Conservation (phyloP, 1,140 invertebrate genomes). For the Drusus annulatus region DNA sequence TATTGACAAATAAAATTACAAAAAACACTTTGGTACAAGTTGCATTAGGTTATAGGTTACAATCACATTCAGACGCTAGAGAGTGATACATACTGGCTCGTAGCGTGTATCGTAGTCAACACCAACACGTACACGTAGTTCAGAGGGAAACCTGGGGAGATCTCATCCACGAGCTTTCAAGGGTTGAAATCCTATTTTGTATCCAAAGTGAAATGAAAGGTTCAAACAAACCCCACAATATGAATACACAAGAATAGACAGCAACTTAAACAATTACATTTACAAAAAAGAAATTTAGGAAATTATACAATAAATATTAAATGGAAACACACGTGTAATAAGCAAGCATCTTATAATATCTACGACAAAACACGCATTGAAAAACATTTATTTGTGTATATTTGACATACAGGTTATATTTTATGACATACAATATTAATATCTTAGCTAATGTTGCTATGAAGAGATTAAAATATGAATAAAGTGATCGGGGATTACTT, state of each 20-base stretch:
- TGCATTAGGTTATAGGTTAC: slow-evolving; percentile 36
- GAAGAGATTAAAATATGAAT: slow-evolving; percentile 54
- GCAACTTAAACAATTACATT: slow-evolving; percentile 20
- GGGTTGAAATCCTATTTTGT: slow-evolving; percentile 10
- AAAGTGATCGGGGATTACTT: slow-evolving; percentile 54
- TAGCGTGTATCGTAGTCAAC: neutral
- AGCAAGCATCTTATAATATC: slow-evolving; percentile 52
- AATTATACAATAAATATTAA: slow-evolving; percentile 24
- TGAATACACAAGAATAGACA: neutral
- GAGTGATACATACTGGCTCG: neutral
- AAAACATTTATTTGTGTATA: slow-evolving; percentile 58
- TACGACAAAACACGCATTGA: slow-evolving; percentile 58
- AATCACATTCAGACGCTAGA: slow-evolving; percentile 25
- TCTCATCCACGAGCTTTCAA: neutral
- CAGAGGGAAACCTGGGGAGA: neutral
- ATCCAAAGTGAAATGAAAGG: slow-evolving; percentile 32
- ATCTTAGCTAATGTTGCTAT: slow-evolving; percentile 56
- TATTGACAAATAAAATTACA: slow-evolving; percentile 59
- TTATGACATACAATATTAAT: slow-evolving; percentile 53
- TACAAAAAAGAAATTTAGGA: slow-evolving; percentile 1
- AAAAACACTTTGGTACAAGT: slow-evolving; percentile 72
- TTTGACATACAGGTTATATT: slow-evolving; percentile 57
- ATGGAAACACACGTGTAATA: slow-evolving; percentile 42
- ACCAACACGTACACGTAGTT: neutral
- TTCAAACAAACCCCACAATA: slow-evolving; percentile 21